Percentiles rank a stretch among this genome's conserved stretches.
phyloP scores from a whole-genome alignment of 1,140 invertebrate species.

The Brachionus rubens region DNA sequence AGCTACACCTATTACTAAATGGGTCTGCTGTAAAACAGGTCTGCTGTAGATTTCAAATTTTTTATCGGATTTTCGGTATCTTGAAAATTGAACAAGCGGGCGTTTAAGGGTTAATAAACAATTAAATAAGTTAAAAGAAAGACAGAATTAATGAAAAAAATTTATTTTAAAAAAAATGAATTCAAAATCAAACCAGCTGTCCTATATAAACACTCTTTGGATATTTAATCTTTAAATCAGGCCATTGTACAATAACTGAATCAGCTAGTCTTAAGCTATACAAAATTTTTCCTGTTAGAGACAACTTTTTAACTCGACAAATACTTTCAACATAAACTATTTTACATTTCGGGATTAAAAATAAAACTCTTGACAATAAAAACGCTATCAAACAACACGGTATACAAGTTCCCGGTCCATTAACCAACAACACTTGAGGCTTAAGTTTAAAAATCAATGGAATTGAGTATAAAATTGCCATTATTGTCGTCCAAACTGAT shows the following conservation, averaged over 20 bases:
- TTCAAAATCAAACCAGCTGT: background rate
- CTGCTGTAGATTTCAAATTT: no score
- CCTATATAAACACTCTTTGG: conserved; percentile 58
- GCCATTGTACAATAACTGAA: conserved; percentile 87
- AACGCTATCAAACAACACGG: conserved; percentile 74
- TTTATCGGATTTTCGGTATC: no score
- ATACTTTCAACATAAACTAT: conserved; percentile 91
- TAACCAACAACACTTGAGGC: conserved; percentile 79
- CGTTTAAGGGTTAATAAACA: no score
- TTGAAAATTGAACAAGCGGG: no score
- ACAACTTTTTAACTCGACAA: conserved; percentile 82
- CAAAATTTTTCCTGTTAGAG: conserved; percentile 80
- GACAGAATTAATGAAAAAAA: no score
- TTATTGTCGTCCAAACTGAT: conserved; percentile 73
- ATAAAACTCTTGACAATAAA: conserved; percentile 49
- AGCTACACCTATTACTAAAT: no score
- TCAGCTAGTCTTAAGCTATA: conserved; percentile 71
- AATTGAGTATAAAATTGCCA: conserved; percentile 68
- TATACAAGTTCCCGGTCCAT: conserved; percentile 92
- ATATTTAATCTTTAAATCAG: conserved; percentile 65
- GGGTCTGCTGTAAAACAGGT: no score
- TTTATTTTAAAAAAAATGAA: background rate
- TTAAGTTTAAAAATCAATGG: conserved; percentile 69
- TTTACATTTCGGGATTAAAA: conserved; percentile 53
- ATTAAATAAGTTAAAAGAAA: no score